Base-by-base conservation (phyloP, 2,113 vertebrate genomes). In the Rhinoptilus africanus region DNA sequence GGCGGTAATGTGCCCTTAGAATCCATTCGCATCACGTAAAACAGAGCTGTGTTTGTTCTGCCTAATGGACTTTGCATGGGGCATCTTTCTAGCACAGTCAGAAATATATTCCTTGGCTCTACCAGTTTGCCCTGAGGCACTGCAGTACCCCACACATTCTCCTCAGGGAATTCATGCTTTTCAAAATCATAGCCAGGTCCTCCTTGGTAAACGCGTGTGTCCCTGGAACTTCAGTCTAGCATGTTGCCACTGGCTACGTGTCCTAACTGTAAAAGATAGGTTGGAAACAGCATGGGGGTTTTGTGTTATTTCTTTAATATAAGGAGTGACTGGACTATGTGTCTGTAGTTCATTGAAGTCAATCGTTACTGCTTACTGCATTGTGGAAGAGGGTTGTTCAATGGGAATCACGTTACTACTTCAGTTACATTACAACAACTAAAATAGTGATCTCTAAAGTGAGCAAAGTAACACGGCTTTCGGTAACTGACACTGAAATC, bases 31-130 rank as follows among this genome's bases (percentile, higher is more conserved):
- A 87, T 95, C 92, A 27, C 18, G 14, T 75, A 53, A 88, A 95
- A 97, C 97, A 97, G 95, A 96, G 92, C 74, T 69, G 69, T 79
- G 59, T 93, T 95, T 96, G 95, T 97, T 97, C 92, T 93, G 94
- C 53, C 71, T 89, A 74, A 79, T 79, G 88, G 83, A 93, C 92
- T 94, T 93, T 92, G 95, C 94, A 92, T 67, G 90, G 88, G 72
- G 43, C 85, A 82, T 97, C 96, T 89, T 94, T 90, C 85, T 94
- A 90, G 68, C 75, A 50, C 75, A 82, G 85, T 67, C 91, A 95
- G 96, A 96, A 96, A 86, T 94, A 91, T 90, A 96, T 95, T 96
- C 64, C 63, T 96, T 95, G 84, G 91, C 89, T 94, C 81, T 83
- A 76, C 75, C 76, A 95, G 39, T 83, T 63, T 89, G 90, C 89